Evolutionary conservation across 2,113 vertebrate species (phyloP).

Genomic region (Xiphophorus maculatus): DNA sequence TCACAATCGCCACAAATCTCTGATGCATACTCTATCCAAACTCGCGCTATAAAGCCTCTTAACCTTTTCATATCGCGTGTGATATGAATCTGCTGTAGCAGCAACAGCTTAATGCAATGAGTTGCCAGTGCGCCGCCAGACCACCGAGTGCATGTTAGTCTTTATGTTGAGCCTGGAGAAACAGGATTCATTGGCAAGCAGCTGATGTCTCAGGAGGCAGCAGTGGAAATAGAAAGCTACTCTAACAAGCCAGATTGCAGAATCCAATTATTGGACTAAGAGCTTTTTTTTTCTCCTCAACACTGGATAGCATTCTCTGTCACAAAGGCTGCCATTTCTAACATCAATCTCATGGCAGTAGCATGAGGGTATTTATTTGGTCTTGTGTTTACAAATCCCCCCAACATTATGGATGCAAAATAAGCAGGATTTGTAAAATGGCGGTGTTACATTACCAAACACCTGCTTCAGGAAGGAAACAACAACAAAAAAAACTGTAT

Average conservation of each 20-base stretch:
- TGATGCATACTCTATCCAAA: slow-evolving; percentile 36
- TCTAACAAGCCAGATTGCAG: slow-evolving; percentile 69
- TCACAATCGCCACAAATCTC: slow-evolving; percentile 50
- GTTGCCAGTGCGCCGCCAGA: slow-evolving; percentile 43
- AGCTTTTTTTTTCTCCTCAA: slow-evolving; percentile 54
- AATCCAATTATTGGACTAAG: slow-evolving; percentile 75
- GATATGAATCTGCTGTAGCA: slow-evolving; percentile 59
- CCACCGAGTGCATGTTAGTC: slow-evolving; percentile 56
- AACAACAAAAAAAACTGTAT: slow-evolving; percentile 7
- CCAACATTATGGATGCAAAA: slow-evolving; percentile 32
- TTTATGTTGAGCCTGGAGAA: slow-evolving; percentile 64
- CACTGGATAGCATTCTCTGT: slow-evolving; percentile 54
- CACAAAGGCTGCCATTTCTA: slow-evolving; percentile 50
- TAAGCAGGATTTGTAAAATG: slow-evolving; percentile 25
- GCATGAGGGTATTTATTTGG: slow-evolving; percentile 49
- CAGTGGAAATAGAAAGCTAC: slow-evolving; percentile 69
- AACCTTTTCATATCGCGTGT: slow-evolving; percentile 55
- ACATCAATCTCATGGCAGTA: slow-evolving; percentile 48
- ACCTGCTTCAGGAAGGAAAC: slow-evolving; percentile 24
- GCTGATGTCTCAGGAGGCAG: slow-evolving; percentile 62
- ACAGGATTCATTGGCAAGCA: slow-evolving; percentile 62
- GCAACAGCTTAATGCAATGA: slow-evolving; percentile 37
- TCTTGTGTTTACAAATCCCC: slow-evolving; percentile 23
- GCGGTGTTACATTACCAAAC: not conserved
- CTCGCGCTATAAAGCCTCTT: slow-evolving; percentile 33